Base-by-base conservation (phyloP, 2,113 vertebrate species). In the Chamaea fasciata region DNA sequence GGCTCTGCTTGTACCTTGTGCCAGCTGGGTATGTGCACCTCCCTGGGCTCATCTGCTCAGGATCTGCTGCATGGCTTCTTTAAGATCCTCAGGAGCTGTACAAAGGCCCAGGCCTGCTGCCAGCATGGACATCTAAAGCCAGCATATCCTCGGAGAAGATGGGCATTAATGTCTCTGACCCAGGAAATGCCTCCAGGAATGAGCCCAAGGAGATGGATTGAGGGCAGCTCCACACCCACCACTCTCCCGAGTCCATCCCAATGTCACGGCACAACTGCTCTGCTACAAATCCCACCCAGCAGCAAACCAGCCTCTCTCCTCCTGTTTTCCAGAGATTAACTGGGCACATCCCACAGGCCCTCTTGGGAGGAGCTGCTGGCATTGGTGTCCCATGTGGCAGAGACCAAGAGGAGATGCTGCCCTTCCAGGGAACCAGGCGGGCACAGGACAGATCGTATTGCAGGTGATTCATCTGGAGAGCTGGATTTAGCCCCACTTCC, bases 401-500 rank as follows among this genome's bases (percentile, higher is more conserved):
- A 53, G 68, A 76, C 56, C 65, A 75, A 31, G 52, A 71, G 52
- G 69, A 94, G 91, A 68, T 33, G 2, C 42, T 90, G 92, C 64
- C 92, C 79, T 94, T 77, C 3, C 17, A 46, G 60, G 41, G 85
- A 83, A 26, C 21, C 2, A 1, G 63, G 60, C 14, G 0, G 71
- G 37, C 74, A 13, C 2, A 0, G 78, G 63, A 85, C 88, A 39
- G 93, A 96, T 96, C 90, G 4, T 90, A 83, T 96, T 95, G 92
- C 95, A 89, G 65, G 79, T 56, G 92, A 93, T 89, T 96, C 80
- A 87, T 68, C 1, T 0, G 7, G 44, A 93, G 35, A 50, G 82
- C 92, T 86, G 87, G 79, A 96, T 93, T 93, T 95, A 95, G 94
- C 92, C 49, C 37, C 0, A 0, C 69, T 97, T 97, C 93, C 92